phyloP scores from a whole-genome alignment of 2,888 invertebrate species.

The Pandemis cinnamomeana region DNA sequence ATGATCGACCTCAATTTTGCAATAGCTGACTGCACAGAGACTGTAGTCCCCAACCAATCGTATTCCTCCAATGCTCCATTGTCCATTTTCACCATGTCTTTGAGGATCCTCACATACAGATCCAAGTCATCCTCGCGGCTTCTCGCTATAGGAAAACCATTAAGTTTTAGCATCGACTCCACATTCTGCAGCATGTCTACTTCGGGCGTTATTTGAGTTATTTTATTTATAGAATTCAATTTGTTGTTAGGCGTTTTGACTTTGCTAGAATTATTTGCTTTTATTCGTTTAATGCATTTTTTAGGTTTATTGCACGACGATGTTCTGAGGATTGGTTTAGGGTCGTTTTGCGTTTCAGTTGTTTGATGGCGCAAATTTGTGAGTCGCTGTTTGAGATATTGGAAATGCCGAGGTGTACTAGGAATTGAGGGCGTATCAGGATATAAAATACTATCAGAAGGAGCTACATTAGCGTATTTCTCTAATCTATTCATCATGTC shows the following conservation, averaged over 20 bases:
- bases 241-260: slow-evolving; percentile 6
- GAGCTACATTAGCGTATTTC: background rate
- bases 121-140: slow-evolving; percentile 45
- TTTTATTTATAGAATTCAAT: slow-evolving; percentile 40
- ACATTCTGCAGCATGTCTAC: slow-evolving; percentile 44
- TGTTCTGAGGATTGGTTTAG: background rate
- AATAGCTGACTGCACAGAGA: slow-evolving; percentile 63
- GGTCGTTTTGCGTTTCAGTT: background rate
- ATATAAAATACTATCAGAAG: no score
- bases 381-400: background rate
- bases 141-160: slow-evolving; percentile 34
- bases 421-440: no score
- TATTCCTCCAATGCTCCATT: slow-evolving; percentile 58
- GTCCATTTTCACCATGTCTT: slow-evolving; percentile 59
- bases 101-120: slow-evolving; percentile 54
- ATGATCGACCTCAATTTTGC: slow-evolving; percentile 57
- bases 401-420: background rate
- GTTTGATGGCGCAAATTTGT: background rate
- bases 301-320: background rate
- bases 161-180: slow-evolving; percentile 42
- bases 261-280: background rate
- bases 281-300: background rate
- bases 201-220: slow-evolving; percentile 42
- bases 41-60: slow-evolving; percentile 68
- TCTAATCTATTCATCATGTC: background rate